Evolutionary conservation across 2,888 invertebrate species (phyloP).

Genomic region (Coremacera marginata): DNA sequence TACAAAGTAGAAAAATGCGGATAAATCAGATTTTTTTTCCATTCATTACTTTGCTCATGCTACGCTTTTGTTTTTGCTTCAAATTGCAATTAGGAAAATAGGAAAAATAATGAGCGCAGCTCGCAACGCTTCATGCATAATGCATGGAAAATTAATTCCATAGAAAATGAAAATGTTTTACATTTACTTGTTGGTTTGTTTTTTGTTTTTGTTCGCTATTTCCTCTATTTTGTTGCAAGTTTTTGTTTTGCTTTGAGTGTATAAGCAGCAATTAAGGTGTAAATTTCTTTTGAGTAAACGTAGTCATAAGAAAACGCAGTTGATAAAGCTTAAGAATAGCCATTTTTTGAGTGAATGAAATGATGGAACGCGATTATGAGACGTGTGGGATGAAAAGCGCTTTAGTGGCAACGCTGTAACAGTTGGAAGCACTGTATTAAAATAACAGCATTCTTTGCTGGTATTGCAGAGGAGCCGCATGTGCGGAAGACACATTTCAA

Average conservation of each 20-base stretch:
- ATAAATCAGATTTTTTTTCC: too few species aligned
- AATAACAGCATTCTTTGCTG: neutral
- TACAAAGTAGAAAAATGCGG: too few species aligned
- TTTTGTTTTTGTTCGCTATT: neutral
- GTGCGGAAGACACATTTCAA: neutral
- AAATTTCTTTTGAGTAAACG: neutral
- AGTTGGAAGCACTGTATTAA: neutral
- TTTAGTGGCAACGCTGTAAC: neutral
- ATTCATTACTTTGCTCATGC: too few species aligned
- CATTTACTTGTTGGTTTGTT: neutral
- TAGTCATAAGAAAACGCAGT: neutral
- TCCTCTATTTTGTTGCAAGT: too few species aligned
- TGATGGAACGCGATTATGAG: neutral
- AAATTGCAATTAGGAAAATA: constrained; percentile 60
- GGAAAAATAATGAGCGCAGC: constrained; percentile 38
- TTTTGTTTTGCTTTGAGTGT: neutral
- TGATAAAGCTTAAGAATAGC: too few species aligned
- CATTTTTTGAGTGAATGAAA: too few species aligned
- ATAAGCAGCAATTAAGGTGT: constrained; percentile 6
- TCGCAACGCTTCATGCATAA: constrained; percentile 53
- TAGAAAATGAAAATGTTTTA: neutral
- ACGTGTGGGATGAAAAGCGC: too few species aligned
- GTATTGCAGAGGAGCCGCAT: neutral
- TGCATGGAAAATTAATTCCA: constrained; percentile 44
- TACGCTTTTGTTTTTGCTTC: constrained; percentile 45